A percentile compares a stretch with the other conserved stretches of the same genome.
Conservation (phyloP, 2,113 vertebrate species). For the Eulemur rufifrons region DNA sequence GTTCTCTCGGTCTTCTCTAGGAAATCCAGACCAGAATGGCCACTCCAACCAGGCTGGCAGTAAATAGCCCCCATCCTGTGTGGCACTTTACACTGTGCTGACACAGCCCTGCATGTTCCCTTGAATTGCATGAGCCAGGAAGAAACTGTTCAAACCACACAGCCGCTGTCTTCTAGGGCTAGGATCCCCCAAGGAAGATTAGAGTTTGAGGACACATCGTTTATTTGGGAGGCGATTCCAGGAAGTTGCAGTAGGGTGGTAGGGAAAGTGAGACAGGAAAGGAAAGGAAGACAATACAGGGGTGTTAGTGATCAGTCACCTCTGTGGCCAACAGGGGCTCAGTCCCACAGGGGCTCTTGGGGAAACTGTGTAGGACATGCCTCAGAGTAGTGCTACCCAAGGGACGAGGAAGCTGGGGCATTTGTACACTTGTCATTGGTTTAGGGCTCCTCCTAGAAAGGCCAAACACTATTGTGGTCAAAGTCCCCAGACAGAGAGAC, state of each 20-base stretch:
- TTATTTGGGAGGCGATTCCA: neutral
- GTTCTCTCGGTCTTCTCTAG: neutral
- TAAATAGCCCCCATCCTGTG: neutral
- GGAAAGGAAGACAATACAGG: accelerated
- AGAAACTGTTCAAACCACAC: neutral
- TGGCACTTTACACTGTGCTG: neutral
- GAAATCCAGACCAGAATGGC: neutral
- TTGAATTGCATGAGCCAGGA: neutral
- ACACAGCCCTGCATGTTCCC: too few species aligned
- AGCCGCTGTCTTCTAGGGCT: too few species aligned
- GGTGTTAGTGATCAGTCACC: neutral
- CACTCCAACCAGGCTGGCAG: neutral
- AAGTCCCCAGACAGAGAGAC: neutral
- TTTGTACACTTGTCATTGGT: neutral
- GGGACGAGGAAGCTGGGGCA: neutral
- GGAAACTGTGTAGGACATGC: neutral
- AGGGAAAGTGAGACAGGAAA: too few species aligned
- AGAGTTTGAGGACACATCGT: neutral
- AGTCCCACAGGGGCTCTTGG: neutral
- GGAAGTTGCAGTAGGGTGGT: neutral
- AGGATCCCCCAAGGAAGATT: neutral
- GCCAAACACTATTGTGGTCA: neutral
- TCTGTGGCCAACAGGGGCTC: neutral
- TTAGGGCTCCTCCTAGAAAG: neutral
- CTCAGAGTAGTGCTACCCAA: neutral